Evolutionary conservation across 2,113 vertebrate genomes (phyloP).

Genomic region (Trichomycterus rosablanca): DNA sequence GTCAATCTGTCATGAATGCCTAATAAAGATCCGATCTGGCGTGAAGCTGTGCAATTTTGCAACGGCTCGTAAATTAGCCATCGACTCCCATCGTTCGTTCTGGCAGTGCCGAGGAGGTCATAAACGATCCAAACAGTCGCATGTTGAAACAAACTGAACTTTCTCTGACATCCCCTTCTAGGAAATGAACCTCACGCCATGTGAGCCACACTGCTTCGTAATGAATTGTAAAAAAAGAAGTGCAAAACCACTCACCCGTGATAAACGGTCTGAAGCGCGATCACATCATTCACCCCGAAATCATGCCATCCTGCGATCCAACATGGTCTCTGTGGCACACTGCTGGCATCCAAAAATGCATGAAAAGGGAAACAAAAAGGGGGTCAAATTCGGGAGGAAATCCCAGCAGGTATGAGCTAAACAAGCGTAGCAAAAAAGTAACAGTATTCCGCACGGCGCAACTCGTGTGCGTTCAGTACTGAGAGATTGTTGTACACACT

Average conservation of each 20-base stretch:
- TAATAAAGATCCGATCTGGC: conserved; percentile 9
- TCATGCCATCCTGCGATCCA: conserved; percentile 55
- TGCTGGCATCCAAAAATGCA: conserved; percentile 52
- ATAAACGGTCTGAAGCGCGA: conserved; percentile 52
- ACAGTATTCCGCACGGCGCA: too few relatives aligned
- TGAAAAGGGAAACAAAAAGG: not conserved
- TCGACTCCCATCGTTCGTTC: conserved; percentile 1
- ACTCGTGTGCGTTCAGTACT: too few relatives aligned
- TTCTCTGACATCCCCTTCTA: not conserved
- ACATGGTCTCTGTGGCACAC: conserved; percentile 59
- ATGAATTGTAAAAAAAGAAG: not conserved
- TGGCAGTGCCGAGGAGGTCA: conserved; percentile 11
- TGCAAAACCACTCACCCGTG: conserved; percentile 57
- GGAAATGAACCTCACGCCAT: not conserved
- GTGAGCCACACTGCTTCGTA: not conserved
- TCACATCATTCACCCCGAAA: conserved; percentile 68
- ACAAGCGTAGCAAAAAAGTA: too few relatives aligned
- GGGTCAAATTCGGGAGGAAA: conserved; percentile 2
- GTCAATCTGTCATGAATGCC: not conserved
- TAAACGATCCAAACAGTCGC: not conserved
- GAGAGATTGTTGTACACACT: too few relatives aligned
- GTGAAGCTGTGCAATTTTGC: conserved; percentile 6
- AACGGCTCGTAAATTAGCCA: not conserved
- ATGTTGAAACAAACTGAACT: not conserved
- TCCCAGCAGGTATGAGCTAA: not conserved